Evolutionary conservation across 2,797 vertebrate species (phyloP).

Genomic region (Ispidina picta): DNA sequence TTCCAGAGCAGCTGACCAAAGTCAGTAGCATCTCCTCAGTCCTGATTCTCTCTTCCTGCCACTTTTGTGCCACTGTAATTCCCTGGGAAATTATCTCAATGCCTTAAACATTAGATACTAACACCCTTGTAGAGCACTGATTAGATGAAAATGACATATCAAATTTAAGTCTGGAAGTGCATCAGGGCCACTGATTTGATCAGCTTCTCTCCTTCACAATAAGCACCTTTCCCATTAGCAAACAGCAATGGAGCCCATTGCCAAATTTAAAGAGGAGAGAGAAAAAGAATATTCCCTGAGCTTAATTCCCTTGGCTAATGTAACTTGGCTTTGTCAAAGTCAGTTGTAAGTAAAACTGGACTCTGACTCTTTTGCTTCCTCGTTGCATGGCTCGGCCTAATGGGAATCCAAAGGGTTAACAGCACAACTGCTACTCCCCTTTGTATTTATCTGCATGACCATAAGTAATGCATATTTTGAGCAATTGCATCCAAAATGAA

Average conservation of each 20-base stretch:
- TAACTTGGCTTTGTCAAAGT: background rate
- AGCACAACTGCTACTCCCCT: background rate
- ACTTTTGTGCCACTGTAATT: background rate
- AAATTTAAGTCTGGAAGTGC: background rate
- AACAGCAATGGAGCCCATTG: background rate
- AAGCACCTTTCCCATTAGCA: background rate
- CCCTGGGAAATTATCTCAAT: background rate
- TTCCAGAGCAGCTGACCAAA: background rate
- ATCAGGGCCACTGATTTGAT: background rate
- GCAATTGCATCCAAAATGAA: slow-evolving; percentile 52
- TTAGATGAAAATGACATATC: background rate
- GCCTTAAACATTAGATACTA: background rate
- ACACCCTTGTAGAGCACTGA: background rate
- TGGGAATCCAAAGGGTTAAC: slow-evolving; percentile 3
- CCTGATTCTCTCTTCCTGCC: background rate
- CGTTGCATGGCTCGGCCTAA: background rate
- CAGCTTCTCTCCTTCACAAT: background rate
- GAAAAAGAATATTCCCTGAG: background rate
- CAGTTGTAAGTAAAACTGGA: background rate
- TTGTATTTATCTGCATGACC: slow-evolving; percentile 32
- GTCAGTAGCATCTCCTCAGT: background rate
- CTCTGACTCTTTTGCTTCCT: background rate
- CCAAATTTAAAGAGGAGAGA: background rate
- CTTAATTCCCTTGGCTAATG: background rate
- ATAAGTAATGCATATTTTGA: slow-evolving; percentile 56